Conservation (phyloP, 2,888 invertebrate genomes). For the Polyommatus icarus region DNA sequence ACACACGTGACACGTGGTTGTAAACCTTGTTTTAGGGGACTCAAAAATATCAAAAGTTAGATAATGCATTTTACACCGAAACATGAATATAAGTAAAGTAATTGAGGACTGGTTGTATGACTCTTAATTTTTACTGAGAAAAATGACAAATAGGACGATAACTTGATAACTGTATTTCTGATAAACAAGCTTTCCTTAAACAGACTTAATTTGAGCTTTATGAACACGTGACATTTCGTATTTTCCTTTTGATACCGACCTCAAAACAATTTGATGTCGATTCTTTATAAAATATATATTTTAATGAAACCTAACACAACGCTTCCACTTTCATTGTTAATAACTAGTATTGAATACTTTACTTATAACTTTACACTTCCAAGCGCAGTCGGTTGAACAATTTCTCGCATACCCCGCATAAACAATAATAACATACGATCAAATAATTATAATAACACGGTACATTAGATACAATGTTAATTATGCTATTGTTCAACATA, state of each 20-base stretch:
- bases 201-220: neutral
- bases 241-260: neutral
- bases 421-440: constrained; percentile 52
- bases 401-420: constrained; percentile 41
- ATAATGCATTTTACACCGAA: neutral
- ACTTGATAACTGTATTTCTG: constrained; percentile 7
- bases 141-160: constrained; percentile 12
- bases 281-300: neutral
- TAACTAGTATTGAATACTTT: constrained; percentile 15
- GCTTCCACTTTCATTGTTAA: neutral
- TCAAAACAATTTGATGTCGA: too few species aligned
- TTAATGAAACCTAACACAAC: neutral
- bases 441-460: constrained; percentile 56
- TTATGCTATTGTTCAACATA: constrained; percentile 58
- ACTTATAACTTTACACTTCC: constrained; percentile 20
- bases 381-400: constrained; percentile 41
- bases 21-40: neutral
- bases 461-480: constrained; percentile 56
- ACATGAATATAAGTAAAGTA: constrained; percentile 1
- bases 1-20: neutral
- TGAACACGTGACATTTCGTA: neutral
- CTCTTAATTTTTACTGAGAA: constrained; percentile 6
- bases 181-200: neutral
- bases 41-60: neutral
- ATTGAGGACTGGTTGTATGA: neutral